phyloP scores from a whole-genome alignment of 1,140 invertebrate genomes.

The Hypsibius dujardini region DNA sequence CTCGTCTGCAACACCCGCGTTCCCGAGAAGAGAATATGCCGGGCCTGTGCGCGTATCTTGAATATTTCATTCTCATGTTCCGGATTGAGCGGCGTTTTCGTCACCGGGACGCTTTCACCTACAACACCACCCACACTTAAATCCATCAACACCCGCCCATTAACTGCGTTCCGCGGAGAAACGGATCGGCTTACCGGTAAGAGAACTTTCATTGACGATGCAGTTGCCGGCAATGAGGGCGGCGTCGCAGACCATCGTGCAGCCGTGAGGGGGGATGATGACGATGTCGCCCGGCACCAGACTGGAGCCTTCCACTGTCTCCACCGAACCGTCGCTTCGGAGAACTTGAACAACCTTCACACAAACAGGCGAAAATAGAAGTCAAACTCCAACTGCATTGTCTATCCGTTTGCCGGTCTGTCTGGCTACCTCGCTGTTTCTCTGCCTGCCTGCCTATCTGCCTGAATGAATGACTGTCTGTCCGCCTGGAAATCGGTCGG shows the following conservation, averaged over 20 bases:
- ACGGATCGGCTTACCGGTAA: too few relatives aligned
- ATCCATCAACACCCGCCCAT: too few relatives aligned
- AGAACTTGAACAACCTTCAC: background rate
- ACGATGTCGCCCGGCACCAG: constrained; percentile 75
- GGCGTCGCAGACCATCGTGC: constrained; percentile 73
- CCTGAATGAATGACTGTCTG: too few relatives aligned
- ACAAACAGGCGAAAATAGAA: background rate
- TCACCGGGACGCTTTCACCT: constrained; percentile 71
- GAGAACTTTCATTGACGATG: constrained; percentile 78
- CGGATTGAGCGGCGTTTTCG: constrained; percentile 68
- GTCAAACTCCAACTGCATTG: background rate
- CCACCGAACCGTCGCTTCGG: background rate
- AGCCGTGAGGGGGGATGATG: constrained; percentile 62
- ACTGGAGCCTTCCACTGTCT: constrained; percentile 20
- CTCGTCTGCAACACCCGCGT: constrained; percentile 86
- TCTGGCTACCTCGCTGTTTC: too few relatives aligned
- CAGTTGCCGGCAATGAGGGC: constrained; percentile 68
- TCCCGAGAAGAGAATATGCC: constrained; percentile 78
- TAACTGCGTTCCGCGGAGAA: too few relatives aligned
- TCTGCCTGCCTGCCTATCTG: too few relatives aligned
- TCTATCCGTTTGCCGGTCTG: too few relatives aligned
- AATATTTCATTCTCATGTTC: constrained; percentile 44
- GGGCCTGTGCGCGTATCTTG: constrained; percentile 50
- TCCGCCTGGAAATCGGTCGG: too few relatives aligned
- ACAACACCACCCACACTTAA: constrained; percentile 28